Base-by-base conservation (phyloP, 2,797 vertebrate species). In the Coccyzus lansbergi region DNA sequence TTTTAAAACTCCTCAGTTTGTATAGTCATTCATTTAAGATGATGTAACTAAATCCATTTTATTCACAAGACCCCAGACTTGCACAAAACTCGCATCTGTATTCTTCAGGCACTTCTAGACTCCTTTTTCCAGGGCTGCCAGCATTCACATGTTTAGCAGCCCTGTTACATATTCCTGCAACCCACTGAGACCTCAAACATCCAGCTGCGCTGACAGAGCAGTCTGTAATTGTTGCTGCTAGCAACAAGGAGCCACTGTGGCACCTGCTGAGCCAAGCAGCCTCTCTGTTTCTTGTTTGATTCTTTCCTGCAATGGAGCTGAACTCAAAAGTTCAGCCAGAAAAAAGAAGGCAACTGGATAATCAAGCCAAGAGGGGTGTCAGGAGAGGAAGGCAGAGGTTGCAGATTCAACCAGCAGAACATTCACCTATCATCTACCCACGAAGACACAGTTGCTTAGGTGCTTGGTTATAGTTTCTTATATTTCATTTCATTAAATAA, bases 151-250 rank as follows among this genome's bases (percentile, higher is more conserved):
- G 28, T 80, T 84, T 20, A 74, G 60, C 65, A 93, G 55, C 83
- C 48, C 74, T 64, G 33, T 12, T 72, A 62, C 8, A 48, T 20
- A 24, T 49, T 82, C 74, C 20, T 82, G 64, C 84, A 87, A 44
- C 79, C 62, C 82, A 91, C 67, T 18, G 74, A 90, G 83, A 85
- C 74, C 80, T 71, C 83, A 22, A 33, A 44, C 7, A 76, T 7
- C 63, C 83, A 88, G 80, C 77, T 69, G 74, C 44, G 51, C 48
- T 86, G 78, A 72, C 44, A 67, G 20, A 92, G 70, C 9, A 51
- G 46, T 14, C 70, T 67, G 36, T 82, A 92, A 92, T 64, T 90
- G 90, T 51, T 92, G 88, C 88, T 95, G 83, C 83, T 83, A 55
- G 90, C 86, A 94, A 80, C 60, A 70, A 74, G 52, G 40, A 59